Evolutionary conservation across 2,797 vertebrate genomes (phyloP).

Genomic region (Streptopelia turtur): DNA sequence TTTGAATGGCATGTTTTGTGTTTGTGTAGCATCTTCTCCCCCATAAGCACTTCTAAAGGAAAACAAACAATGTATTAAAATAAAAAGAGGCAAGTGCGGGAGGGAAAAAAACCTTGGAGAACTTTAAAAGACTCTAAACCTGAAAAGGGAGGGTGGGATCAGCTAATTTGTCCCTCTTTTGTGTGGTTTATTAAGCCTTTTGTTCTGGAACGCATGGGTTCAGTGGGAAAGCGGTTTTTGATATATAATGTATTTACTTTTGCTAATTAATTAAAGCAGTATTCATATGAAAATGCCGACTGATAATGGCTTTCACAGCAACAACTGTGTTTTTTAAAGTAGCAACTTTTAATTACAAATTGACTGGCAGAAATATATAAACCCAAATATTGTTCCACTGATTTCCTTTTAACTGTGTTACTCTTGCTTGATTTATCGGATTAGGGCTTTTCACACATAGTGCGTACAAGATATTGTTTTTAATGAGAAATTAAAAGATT

Average conservation of each 20-base stretch:
- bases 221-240: conserved; percentile 78
- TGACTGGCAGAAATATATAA: conserved; percentile 82
- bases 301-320: conserved; percentile 81
- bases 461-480: conserved; percentile 76
- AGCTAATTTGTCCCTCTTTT: conserved; percentile 79
- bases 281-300: conserved; percentile 83
- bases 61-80: conserved; percentile 64
- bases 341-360: conserved; percentile 83
- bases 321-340: conserved; percentile 79
- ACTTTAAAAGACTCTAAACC: conserved; percentile 74
- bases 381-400: conserved; percentile 79
- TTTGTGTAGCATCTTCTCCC: conserved; percentile 66
- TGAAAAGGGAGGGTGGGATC: conserved; percentile 72
- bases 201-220: conserved; percentile 77
- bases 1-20: conserved; percentile 66
- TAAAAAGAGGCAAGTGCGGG: conserved; percentile 11
- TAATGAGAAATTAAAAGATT: conserved; percentile 84
- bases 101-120: conserved; percentile 56
- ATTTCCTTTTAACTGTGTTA: conserved; percentile 78
- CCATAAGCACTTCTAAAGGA: conserved; percentile 45
- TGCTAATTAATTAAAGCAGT: conserved; percentile 81
- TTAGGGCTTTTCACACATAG: conserved; percentile 79
- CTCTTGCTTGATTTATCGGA: conserved; percentile 81
- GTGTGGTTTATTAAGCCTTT: conserved; percentile 80
- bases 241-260: conserved; percentile 83